Conservation (phyloP, 2,888 invertebrate genomes). For the Polyommatus icarus region DNA sequence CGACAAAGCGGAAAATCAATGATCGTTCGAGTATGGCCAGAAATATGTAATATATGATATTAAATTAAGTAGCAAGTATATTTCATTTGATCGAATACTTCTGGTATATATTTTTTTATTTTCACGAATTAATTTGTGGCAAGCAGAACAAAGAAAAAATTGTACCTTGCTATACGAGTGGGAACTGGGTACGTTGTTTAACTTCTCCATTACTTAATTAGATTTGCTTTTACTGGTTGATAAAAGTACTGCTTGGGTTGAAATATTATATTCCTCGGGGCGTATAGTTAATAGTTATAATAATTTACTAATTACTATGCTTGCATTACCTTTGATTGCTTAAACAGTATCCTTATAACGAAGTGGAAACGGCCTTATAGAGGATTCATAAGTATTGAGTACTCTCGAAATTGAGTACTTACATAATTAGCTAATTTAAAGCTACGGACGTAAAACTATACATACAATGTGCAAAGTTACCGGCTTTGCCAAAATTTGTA, state of each 20-base stretch:
- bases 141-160: too few relatives aligned
- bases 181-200: neutral
- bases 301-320: too few relatives aligned
- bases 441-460: neutral
- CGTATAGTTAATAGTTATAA: too few relatives aligned
- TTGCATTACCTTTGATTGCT: neutral
- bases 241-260: too few relatives aligned
- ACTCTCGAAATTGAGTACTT: conserved; percentile 58
- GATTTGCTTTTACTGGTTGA: too few relatives aligned
- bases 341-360: too few relatives aligned
- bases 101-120: neutral
- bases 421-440: conserved; percentile 19
- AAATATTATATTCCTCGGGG: too few relatives aligned
- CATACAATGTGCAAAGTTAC: neutral
- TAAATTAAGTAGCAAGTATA: conserved; percentile 5
- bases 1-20: conserved; percentile 50
- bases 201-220: neutral
- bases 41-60: conserved; percentile 39
- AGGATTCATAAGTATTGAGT: neutral
- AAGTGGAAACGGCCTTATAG: too few relatives aligned
- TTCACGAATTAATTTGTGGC: neutral
- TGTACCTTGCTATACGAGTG: too few relatives aligned
- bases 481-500: conserved; percentile 49
- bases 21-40: conserved; percentile 42
- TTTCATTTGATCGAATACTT: neutral